These are phyloP conservation scores for Cephalopholis sonnerati DNA, from an alignment of 2,113 vertebrate species.

Conservation along the genomic window DNA sequence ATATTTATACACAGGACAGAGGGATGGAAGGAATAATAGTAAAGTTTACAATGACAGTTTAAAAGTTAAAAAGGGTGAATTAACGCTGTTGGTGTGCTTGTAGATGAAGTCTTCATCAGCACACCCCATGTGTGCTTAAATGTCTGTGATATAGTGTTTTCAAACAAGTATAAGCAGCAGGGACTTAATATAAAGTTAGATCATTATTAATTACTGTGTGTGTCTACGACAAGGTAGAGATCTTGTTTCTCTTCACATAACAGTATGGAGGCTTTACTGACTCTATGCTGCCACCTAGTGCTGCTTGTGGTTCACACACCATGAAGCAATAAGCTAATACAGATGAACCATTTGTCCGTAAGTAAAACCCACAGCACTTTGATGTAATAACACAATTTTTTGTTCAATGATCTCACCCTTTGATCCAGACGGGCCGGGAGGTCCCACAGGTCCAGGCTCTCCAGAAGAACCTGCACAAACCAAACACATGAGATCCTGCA, in stretches of 20 bases:
- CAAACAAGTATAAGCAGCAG: neutral
- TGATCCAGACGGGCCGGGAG: constrained; percentile 76
- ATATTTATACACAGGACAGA: too few relatives aligned
- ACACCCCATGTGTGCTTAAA: neutral
- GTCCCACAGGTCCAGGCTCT: constrained; percentile 84
- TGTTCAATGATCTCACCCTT: constrained; percentile 86
- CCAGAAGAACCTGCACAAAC: constrained; percentile 84
- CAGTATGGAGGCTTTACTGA: neutral
- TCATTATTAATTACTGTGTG: neutral
- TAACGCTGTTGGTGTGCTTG: neutral
- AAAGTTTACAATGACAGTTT: too few relatives aligned
- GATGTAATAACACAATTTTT: neutral
- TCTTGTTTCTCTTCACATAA: neutral
- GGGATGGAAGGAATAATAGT: neutral
- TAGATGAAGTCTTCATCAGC: neutral
- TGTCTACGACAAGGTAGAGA: neutral
- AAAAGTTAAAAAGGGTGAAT: neutral
- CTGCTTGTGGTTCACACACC: neutral
- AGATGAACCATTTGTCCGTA: neutral
- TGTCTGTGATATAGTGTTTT: neutral
- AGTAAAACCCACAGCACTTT: neutral
- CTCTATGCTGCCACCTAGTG: constrained; percentile 59
- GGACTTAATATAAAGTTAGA: neutral
- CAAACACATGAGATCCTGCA: constrained; percentile 27
- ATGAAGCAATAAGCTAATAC: neutral